Conservation (phyloP, 2,113 vertebrate genomes). For the Nothobranchius furzeri region DNA sequence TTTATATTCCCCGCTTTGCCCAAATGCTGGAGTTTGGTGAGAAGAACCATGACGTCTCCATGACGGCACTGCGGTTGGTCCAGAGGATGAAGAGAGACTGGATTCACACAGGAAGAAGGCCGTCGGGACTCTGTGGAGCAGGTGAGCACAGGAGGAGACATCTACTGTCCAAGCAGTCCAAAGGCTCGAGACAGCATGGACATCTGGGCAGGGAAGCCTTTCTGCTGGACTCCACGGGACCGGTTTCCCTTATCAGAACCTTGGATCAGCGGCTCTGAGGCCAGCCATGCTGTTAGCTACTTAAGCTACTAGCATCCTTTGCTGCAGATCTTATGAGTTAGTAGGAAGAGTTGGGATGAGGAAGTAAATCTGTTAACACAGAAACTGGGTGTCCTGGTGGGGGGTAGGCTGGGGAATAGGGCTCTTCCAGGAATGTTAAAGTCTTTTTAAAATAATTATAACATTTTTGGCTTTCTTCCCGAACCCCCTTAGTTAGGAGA, state of each 20-base stretch:
- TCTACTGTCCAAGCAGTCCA: neutral
- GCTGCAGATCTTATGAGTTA: neutral
- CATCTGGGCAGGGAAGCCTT: neutral
- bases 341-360: no score
- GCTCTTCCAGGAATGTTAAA: no score
- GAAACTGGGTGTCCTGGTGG: no score
- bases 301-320: neutral
- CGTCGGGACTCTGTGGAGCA: constrained; percentile 94
- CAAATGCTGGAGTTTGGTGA: constrained; percentile 96
- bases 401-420: no score
- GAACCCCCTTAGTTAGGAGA: no score
- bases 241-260: no score
- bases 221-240: neutral
- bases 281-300: neutral
- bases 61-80: constrained; percentile 92
- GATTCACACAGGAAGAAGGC: constrained; percentile 97
- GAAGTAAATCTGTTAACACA: neutral
- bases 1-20: constrained; percentile 97
- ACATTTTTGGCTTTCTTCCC: no score
- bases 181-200: neutral
- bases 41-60: constrained; percentile 97
- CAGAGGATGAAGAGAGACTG: constrained; percentile 99
- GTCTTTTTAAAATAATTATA: no score
- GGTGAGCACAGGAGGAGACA: constrained; percentile 71
- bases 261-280: constrained; percentile 5